Base-by-base conservation (phyloP, 1,140 invertebrate genomes). In the Calliopsis andreniformis region DNA sequence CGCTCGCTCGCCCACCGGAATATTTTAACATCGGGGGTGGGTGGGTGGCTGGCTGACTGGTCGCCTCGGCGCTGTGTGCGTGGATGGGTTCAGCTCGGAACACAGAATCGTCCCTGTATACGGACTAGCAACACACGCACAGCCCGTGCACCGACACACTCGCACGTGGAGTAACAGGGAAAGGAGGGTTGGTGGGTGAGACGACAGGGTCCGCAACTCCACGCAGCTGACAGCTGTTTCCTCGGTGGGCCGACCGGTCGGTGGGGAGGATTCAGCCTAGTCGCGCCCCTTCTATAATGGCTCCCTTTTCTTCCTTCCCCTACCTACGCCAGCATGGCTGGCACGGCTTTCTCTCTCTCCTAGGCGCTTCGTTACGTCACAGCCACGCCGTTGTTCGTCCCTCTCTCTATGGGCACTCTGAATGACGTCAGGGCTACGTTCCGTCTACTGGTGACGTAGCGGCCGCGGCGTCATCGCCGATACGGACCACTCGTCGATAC, bases 211-310 rank as follows among this genome's bases (percentile, higher is more conserved):
- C 87, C 85, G 89, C 87, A 84, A 80, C 86, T 90, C 88, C 82
- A 88, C 88, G 88, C 89, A 90, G 89, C 90, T 91, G 91, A 92
- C 91, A 91, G 91, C 91, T 92, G 91, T 92, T 92, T 90, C 89
- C 88, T 90, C 89, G 91, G 91, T 92, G 91, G 91, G 91, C 90
- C 82, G 82, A 84, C 80, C 90, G 91, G 89, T 88, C 91, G 90
- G 91, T 86, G 88, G 91, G 91, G 91, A 92, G 91, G 91, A 92
- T 91, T 91, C 90, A 91, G 87, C 90, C 91, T 92, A 92, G 91
- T 91, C 91, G 91, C 91, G 91, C 91, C 91, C 91, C 91, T 92
- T 92, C 91, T 91, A 92, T 92, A 92, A 92, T 92, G 91, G 91
- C 91, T 92, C 91, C 91, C 91, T 92, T 92, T 92, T 90, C 90